Evolutionary conservation across 1,140 invertebrate species (phyloP), one percentile per base, ranked within the genome.

Genomic region (Heliconius congener): DNA sequence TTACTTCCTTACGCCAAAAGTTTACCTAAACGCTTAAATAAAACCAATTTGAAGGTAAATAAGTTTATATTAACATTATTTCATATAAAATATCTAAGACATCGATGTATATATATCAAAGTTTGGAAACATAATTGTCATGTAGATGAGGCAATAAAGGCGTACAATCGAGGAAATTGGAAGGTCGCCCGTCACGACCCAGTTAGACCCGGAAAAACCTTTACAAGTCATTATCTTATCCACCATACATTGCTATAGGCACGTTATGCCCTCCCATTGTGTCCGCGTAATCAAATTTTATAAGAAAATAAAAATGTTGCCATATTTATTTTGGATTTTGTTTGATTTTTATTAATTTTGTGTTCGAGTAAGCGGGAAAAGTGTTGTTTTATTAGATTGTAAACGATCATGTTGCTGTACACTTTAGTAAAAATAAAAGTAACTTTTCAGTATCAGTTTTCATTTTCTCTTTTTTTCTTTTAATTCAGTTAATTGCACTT

Each of bases 161-260:
- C 60, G 57, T 66, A 83, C 79, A 77, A 84, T 83, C 39, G 76
- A 78, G 80, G 79, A 83, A 83, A 66, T 66, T 79, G 77, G 73
- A 70, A 74, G 77, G 73, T 79, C 72, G 72, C 55, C 30, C 37
- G 60, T 66, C 60, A 66, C 72, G 55, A 73, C 37, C 72, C 71
- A 46, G 57, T 66, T 66, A 66, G 60, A 66, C 74, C 74, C 74
- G 74, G 52, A 39, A 55, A 50, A 76, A 76, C 74, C 74, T 76
- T 76, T 76, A 60, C 55, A 37, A 37, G 55, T 66, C 74, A 76
- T 76, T 76, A 76, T 76, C 74, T 76, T 39, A 37, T 50, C 34
- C 50, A n/a, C 73, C 46, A 34, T 74, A 74, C 50, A 55, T 57
- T 74, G 55, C 55, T 18, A 74, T 46, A 76, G 34, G 60, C 60